These are phyloP conservation scores for Prenolepis imparis DNA, from an alignment of 2,888 invertebrate genomes.

Conservation along the genomic window DNA sequence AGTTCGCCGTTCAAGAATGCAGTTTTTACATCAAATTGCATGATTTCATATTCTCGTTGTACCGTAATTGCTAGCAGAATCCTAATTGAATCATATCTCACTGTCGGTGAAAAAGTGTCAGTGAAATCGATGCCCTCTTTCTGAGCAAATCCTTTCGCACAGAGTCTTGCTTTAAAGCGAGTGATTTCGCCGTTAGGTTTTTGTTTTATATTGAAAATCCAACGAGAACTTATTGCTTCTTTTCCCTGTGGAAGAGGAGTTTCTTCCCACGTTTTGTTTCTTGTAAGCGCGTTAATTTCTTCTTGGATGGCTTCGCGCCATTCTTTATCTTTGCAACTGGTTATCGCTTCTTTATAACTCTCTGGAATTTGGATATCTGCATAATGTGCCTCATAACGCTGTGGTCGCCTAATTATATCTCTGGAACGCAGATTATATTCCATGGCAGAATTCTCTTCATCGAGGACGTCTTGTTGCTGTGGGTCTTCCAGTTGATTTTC, in stretches of 20 bases:
- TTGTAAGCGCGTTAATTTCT: no score
- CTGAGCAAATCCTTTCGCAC: neutral
- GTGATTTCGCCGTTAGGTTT: neutral
- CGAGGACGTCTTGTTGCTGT: no score
- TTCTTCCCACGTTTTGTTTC: neutral
- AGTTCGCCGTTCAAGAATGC: neutral
- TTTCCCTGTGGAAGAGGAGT: no score
- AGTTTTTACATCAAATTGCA: neutral
- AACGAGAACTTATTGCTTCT: neutral
- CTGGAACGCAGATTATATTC: no score
- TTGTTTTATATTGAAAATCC: neutral
- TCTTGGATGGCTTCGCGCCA: no score
- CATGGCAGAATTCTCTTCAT: no score
- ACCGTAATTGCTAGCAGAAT: neutral
- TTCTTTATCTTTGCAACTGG: no score
- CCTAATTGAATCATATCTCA: neutral
- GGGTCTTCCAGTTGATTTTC: no score
- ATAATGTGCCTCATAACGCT: no score
- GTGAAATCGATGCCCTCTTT: neutral
- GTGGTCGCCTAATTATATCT: no score
- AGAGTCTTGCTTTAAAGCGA: neutral
- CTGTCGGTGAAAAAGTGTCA: neutral
- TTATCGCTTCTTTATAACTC: no score
- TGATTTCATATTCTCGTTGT: neutral
- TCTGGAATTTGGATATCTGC: no score